Percentiles rank a stretch among this genome's conserved stretches.
phyloP scores from a whole-genome alignment of 1,140 invertebrate genomes.

The Drosophila repleta region DNA sequence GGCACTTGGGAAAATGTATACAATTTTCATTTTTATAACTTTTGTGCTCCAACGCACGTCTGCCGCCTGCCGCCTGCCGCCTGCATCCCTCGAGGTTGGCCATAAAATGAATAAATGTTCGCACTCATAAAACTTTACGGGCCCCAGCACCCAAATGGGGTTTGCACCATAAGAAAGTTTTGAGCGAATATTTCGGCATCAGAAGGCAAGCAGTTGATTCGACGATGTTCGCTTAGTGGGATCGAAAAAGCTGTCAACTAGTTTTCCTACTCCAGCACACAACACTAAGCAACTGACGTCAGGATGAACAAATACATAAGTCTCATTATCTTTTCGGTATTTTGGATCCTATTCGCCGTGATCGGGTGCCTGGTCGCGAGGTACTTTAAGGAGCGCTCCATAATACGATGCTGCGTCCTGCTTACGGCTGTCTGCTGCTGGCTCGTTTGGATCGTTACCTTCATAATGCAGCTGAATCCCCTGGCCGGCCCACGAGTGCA shows the following conservation, averaged over 20 bases:
- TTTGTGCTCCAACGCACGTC: constrained; percentile 55
- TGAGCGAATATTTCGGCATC: constrained; percentile 18
- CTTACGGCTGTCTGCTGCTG: constrained; percentile 58
- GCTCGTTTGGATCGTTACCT: constrained; percentile 57
- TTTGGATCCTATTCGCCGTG: constrained; percentile 44
- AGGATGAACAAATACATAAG: constrained; percentile 46
- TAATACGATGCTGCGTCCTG: constrained; percentile 52
- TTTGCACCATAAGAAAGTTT: constrained; percentile 42
- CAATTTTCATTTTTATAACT: constrained; percentile 75
- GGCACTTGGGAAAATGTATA: constrained; percentile 72
- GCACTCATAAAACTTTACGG: constrained; percentile 70
- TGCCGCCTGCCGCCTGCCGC: neutral
- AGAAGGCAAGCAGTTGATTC: constrained; percentile 12
- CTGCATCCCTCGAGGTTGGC: constrained; percentile 53
- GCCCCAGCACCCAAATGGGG: constrained; percentile 57
- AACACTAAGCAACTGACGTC: neutral
- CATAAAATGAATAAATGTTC: constrained; percentile 71
- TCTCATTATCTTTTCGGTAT: constrained; percentile 4
- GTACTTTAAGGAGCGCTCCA: constrained; percentile 24
- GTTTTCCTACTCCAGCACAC: constrained; percentile 7
- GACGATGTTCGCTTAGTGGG: neutral
- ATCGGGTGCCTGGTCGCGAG: constrained; percentile 25
- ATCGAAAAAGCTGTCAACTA: constrained; percentile 35
- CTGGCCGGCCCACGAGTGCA: constrained; percentile 41
- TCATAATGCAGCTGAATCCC: constrained; percentile 67